These are phyloP conservation scores for Hephaestus fuliginosus DNA, from an alignment of 2,797 vertebrate genomes.

Conservation along the genomic window DNA sequence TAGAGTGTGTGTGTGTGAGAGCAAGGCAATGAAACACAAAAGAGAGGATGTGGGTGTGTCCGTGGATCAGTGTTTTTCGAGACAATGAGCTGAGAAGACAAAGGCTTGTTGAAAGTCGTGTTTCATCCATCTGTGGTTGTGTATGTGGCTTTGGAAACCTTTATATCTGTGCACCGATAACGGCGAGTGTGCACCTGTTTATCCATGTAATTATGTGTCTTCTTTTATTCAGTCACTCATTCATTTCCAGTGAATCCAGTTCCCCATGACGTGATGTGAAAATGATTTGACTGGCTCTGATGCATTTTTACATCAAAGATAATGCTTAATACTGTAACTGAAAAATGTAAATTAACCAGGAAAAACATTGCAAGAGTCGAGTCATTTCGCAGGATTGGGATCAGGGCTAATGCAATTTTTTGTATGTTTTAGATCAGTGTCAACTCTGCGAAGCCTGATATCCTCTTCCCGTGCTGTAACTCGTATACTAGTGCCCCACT, in stretches of 20 bases:
- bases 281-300: not conserved
- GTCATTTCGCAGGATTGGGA: not conserved
- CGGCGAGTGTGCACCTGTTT: not conserved
- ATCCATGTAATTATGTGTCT: constrained; percentile 1
- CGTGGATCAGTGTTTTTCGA: constrained; percentile 41
- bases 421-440: not conserved
- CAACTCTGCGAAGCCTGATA: not conserved
- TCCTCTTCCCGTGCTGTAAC: not conserved
- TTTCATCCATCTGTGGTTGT: constrained; percentile 37
- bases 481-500: not conserved
- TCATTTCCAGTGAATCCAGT: not conserved
- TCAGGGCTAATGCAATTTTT: not conserved
- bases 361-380: not conserved
- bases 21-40: constrained; percentile 47
- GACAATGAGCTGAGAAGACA: constrained; percentile 53
- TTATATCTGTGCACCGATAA: not conserved
- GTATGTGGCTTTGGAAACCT: constrained; percentile 11
- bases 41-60: constrained; percentile 63
- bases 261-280: not conserved
- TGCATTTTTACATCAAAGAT: not conserved
- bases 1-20: constrained; percentile 14
- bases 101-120: constrained; percentile 37
- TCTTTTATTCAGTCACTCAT: not conserved
- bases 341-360: not conserved
- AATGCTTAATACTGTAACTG: not conserved